Conservation (phyloP, 1,140 invertebrate species). For the Pararge aegeria region DNA sequence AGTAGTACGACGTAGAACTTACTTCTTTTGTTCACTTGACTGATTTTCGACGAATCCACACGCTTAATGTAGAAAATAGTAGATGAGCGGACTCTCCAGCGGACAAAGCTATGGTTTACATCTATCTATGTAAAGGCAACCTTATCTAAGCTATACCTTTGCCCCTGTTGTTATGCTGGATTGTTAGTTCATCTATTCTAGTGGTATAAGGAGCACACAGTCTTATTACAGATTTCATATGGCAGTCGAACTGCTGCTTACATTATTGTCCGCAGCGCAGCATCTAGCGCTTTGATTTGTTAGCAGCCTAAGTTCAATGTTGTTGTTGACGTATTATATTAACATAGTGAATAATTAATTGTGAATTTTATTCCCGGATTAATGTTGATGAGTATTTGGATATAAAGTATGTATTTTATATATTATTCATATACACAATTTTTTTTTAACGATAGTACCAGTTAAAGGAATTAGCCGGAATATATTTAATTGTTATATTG, state of each 20-base stretch:
- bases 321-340: constrained; percentile 69
- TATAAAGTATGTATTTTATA: constrained; percentile 48
- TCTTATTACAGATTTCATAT: not conserved
- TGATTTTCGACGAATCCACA: not conserved
- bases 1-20: not conserved
- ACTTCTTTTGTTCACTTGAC: not conserved
- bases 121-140: not conserved
- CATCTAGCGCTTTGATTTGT: constrained; percentile 23
- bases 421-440: constrained; percentile 76
- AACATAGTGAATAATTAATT: constrained; percentile 67
- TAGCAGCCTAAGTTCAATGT: constrained; percentile 54
- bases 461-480: constrained; percentile 50
- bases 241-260: not conserved
- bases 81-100: not conserved
- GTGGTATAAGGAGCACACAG: not conserved
- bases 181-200: not conserved
- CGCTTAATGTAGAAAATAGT: not conserved
- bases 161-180: not conserved
- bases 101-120: constrained; percentile 6
- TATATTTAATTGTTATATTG: constrained; percentile 73
- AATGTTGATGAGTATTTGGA: constrained; percentile 52
- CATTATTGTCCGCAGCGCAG: constrained; percentile 26
- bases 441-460: constrained; percentile 60
- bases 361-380: constrained; percentile 63
- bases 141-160: constrained; percentile 1